A percentile compares a stretch with the other conserved stretches of the same genome.
phyloP scores from a whole-genome alignment of 2,888 invertebrate species.

The Philonicus albiceps region DNA sequence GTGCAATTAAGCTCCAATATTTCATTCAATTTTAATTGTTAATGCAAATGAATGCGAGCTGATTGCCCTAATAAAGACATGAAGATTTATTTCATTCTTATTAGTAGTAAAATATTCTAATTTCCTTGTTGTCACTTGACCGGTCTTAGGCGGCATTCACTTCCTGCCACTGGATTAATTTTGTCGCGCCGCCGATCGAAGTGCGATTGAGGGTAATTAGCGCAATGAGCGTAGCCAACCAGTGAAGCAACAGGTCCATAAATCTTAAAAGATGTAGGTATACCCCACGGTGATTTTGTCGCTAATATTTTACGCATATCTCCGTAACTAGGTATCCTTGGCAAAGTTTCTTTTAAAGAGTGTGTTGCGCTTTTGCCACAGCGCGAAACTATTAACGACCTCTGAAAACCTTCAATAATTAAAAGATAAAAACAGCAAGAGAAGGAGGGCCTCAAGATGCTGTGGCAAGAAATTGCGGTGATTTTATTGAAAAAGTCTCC shows the following conservation, averaged over 20 bases:
- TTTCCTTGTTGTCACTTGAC: neutral
- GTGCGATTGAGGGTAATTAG: conserved; percentile 32
- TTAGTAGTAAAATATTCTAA: neutral
- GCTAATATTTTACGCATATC: conserved; percentile 42
- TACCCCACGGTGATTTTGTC: conserved; percentile 41
- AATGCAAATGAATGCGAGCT: neutral
- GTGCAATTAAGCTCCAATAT: neutral
- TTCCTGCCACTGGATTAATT: conserved; percentile 14
- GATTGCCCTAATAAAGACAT: neutral
- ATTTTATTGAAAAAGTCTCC: neutral
- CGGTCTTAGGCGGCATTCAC: conserved; percentile 1
- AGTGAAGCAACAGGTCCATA: conserved; percentile 34
- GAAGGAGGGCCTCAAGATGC: conserved; percentile 3
- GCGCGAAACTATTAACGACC: neutral
- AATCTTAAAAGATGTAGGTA: neutral
- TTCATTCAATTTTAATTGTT: neutral
- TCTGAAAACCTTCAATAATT: neutral
- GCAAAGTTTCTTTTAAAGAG: conserved; percentile 42
- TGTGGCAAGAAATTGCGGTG: neutral
- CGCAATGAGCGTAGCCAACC: conserved; percentile 26
- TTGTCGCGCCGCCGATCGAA: neutral
- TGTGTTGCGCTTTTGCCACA: neutral
- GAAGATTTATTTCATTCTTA: conserved; percentile 15
- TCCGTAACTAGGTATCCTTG: conserved; percentile 47
- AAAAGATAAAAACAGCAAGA: neutral